phyloP scores from a whole-genome alignment of 1,140 invertebrate species.

The Ephestia elutella region DNA sequence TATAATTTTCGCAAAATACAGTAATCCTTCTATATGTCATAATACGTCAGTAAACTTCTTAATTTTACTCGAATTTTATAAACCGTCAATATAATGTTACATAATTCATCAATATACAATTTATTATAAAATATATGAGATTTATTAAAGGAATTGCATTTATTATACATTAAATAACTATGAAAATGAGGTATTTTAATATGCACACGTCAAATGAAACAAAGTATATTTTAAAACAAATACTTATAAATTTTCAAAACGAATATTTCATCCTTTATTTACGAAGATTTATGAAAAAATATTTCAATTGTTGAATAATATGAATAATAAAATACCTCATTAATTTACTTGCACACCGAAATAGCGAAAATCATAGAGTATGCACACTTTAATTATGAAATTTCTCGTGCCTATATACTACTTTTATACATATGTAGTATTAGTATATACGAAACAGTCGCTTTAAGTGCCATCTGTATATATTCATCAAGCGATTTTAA shows the following conservation, averaged over 20 bases:
- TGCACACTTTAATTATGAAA: conserved; percentile 62
- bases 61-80: neutral
- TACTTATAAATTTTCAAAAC: too few relatives aligned
- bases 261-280: too few relatives aligned
- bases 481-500: conserved; percentile 19
- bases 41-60: neutral
- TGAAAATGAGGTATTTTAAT: neutral
- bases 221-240: too few relatives aligned
- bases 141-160: neutral
- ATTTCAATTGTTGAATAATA: too few relatives aligned
- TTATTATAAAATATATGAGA: neutral
- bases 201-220: neutral
- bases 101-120: neutral
- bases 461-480: conserved; percentile 32
- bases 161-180: neutral
- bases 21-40: neutral
- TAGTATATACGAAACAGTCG: conserved; percentile 38
- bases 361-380: conserved; percentile 38
- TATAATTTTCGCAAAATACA: too few relatives aligned
- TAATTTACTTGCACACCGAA: conserved; percentile 4
- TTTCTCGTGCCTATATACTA: conserved; percentile 68
- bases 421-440: conserved; percentile 50
- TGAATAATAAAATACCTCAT: neutral
- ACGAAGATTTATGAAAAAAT: too few relatives aligned
- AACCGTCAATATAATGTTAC: neutral